These are phyloP conservation scores for Arctopsyche grandis DNA, from an alignment of 1,140 invertebrate genomes.

Conservation along the genomic window DNA sequence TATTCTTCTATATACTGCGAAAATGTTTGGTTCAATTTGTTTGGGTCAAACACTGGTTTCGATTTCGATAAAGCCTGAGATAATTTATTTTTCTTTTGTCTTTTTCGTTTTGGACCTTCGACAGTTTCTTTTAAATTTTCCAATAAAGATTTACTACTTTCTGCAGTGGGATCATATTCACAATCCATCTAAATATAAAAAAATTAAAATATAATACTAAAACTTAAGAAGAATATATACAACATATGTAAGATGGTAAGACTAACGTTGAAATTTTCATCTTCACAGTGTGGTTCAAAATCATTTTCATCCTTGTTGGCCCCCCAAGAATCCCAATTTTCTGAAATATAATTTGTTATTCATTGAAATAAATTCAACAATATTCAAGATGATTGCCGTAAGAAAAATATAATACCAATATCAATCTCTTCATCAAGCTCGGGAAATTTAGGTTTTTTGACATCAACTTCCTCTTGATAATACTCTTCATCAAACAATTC, in stretches of 20 bases:
- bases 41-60: conserved; percentile 87
- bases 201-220: conserved; percentile 40
- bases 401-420: conserved; percentile 61
- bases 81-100: conserved; percentile 74
- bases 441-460: conserved; percentile 83
- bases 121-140: conserved; percentile 70
- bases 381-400: neutral
- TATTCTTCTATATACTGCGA: conserved; percentile 93
- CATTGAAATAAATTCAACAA: neutral
- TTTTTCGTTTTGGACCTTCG: conserved; percentile 69
- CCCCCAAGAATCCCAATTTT: conserved; percentile 81
- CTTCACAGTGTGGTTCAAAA: conserved; percentile 75
- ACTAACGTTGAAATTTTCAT: conserved; percentile 82
- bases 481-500: conserved; percentile 88
- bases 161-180: conserved; percentile 76
- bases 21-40: conserved; percentile 76
- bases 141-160: conserved; percentile 64
- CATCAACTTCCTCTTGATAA: conserved; percentile 78
- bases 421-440: conserved; percentile 81
- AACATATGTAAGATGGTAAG: conserved; percentile 38
- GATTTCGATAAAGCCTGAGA: conserved; percentile 74
- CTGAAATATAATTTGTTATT: conserved; percentile 59
- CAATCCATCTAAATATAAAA: conserved; percentile 81
- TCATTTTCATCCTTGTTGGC: conserved; percentile 58
- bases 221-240: conserved; percentile 5